A percentile compares a stretch with the other conserved stretches of the same genome.
phyloP scores from a whole-genome alignment of 2,888 invertebrate genomes.

The Philereme transversata region DNA sequence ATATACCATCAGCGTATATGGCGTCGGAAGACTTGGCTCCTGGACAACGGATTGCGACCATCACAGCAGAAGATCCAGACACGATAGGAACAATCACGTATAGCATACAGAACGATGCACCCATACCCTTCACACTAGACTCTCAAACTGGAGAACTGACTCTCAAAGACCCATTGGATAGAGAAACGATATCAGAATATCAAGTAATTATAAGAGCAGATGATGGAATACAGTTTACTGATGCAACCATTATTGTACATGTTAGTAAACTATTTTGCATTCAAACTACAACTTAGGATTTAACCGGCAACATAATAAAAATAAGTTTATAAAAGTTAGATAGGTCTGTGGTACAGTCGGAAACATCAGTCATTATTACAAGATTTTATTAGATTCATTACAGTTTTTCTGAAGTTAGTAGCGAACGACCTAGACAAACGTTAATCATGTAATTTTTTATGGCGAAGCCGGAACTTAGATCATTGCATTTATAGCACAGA shows the following conservation, averaged over 20 bases:
- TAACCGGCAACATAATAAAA: constrained; percentile 18
- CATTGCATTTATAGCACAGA: too few species aligned
- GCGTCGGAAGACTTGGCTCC: constrained; percentile 94
- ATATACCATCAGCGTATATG: constrained; percentile 88
- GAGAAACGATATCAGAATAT: constrained; percentile 92
- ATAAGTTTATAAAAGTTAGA: constrained; percentile 29
- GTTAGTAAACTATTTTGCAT: constrained; percentile 76
- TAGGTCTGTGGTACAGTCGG: constrained; percentile 32
- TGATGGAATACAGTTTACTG: constrained; percentile 94
- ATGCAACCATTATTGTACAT: constrained; percentile 90
- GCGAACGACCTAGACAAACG: too few species aligned
- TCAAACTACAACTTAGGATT: constrained; percentile 10
- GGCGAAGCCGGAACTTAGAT: too few species aligned
- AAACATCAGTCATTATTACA: constrained; percentile 1
- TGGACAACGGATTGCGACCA: constrained; percentile 90
- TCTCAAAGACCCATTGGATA: constrained; percentile 91
- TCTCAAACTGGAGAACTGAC: constrained; percentile 88
- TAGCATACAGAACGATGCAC: constrained; percentile 86
- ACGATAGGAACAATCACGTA: constrained; percentile 91
- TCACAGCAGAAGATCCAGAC: constrained; percentile 93
- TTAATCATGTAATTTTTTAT: too few species aligned
- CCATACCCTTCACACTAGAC: constrained; percentile 89
- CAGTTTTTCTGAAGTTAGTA: too few species aligned
- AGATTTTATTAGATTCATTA: too few species aligned
- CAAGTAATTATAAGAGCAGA: constrained; percentile 91